phyloP scores from a whole-genome alignment of 2,113 vertebrate species.

The Neolamprologus sp. region DNA sequence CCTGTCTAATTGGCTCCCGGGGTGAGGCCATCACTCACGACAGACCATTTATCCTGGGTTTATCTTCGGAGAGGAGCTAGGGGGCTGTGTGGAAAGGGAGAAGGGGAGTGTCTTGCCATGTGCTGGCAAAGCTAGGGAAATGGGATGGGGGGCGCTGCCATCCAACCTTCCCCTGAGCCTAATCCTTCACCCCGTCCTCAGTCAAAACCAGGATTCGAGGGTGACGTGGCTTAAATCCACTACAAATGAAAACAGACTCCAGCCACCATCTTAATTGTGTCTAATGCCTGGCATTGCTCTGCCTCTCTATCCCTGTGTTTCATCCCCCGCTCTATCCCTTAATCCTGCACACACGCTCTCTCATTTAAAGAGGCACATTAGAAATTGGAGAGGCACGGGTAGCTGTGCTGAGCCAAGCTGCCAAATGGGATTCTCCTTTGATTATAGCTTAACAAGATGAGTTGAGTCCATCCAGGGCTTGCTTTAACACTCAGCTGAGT shows the following conservation, averaged over 20 bases:
- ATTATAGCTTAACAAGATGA: conserved; percentile 28
- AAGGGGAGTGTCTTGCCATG: not conserved
- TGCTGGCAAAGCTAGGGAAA: not conserved
- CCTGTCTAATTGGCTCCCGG: conserved; percentile 60
- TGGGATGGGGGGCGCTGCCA: not conserved
- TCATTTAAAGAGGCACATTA: conserved; percentile 52
- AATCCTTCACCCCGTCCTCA: conserved; percentile 1
- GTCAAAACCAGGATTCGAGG: not conserved
- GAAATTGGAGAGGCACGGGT: conserved; percentile 27
- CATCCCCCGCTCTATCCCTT: conserved; percentile 35
- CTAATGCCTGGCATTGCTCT: conserved; percentile 35
- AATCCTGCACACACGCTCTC: conserved; percentile 33
- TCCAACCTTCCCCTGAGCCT: not conserved
- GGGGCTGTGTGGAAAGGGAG: not conserved
- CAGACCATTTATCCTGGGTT: conserved; percentile 37
- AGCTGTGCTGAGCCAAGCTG: conserved; percentile 17
- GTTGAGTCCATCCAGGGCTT: conserved; percentile 4
- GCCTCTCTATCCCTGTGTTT: conserved; percentile 8
- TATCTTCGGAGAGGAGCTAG: not conserved
- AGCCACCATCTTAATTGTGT: conserved; percentile 53
- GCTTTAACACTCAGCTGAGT: conserved; percentile 16
- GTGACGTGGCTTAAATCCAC: conserved; percentile 24
- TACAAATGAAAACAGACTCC: conserved; percentile 32
- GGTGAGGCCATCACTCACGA: conserved; percentile 49
- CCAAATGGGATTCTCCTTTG: conserved; percentile 31